Evolutionary conservation across 2,797 vertebrate genomes (phyloP).

Genomic region (Cetoscarus ocellatus): DNA sequence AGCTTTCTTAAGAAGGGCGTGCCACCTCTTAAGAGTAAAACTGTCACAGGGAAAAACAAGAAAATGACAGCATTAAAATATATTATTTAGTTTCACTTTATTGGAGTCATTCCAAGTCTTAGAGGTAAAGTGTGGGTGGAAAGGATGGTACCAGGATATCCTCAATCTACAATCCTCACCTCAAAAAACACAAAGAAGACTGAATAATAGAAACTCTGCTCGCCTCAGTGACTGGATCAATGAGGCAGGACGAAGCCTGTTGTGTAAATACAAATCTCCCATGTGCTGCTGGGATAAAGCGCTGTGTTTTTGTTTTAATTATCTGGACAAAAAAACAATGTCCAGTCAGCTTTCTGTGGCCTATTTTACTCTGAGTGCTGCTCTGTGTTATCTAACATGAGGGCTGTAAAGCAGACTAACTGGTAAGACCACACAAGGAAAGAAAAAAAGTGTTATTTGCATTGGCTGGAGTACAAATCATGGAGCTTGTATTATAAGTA

Average conservation of each 20-base stretch:
- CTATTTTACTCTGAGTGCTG: neutral
- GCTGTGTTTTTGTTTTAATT: neutral
- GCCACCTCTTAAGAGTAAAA: neutral
- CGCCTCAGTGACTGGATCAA: neutral
- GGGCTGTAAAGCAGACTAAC: slow-evolving; percentile 35
- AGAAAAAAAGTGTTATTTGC: neutral
- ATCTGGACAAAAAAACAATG: neutral
- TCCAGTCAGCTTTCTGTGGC: slow-evolving; percentile 5
- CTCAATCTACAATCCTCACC: neutral
- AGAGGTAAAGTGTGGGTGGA: neutral
- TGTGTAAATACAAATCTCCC: slow-evolving; percentile 31
- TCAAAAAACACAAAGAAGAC: neutral
- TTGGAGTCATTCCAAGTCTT: fast-evolving
- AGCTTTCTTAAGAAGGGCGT: slow-evolving; percentile 17
- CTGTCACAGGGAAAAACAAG: no score
- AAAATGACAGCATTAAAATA: neutral
- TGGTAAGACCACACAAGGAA: slow-evolving; percentile 2
- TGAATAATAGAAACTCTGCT: neutral
- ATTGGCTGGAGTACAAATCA: neutral
- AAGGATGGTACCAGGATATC: slow-evolving; percentile 14
- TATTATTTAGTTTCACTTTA: neutral
- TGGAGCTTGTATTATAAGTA: neutral
- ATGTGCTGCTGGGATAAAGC: neutral
- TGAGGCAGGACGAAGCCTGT: slow-evolving; percentile 8
- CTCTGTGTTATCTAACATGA: neutral